A percentile compares a stretch with the other conserved stretches of the same genome.
Conservation (phyloP, 2,888 invertebrate genomes). For the Calliphora vomitoria region DNA sequence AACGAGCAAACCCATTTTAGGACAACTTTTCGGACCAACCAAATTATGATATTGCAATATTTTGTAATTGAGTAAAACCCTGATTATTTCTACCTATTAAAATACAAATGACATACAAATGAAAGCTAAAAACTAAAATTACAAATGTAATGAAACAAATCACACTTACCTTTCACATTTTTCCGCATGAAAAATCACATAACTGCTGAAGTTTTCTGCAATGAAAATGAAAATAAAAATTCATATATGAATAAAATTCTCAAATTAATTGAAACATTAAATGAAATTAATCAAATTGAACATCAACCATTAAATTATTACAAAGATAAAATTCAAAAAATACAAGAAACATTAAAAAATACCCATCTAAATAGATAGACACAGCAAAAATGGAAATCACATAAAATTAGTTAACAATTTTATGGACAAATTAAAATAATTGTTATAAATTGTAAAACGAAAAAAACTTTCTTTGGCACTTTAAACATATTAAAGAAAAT, state of each 20-base stretch:
- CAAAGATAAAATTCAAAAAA: conserved; percentile 14
- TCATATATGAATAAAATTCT: neutral
- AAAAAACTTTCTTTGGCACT: conserved; percentile 49
- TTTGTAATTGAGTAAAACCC: no score
- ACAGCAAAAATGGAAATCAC: conserved; percentile 8
- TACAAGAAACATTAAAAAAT: conserved; percentile 33
- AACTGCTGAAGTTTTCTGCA: conserved; percentile 19
- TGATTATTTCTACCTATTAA: no score
- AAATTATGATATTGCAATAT: no score
- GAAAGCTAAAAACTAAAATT: no score
- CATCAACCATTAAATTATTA: neutral
- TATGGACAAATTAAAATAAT: conserved; percentile 68
- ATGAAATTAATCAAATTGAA: conserved; percentile 56
- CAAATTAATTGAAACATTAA: conserved; percentile 57
- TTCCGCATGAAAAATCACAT: neutral
- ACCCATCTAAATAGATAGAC: conserved; percentile 47
- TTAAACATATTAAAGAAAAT: neutral
- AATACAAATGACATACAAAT: no score
- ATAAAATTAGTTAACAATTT: conserved; percentile 65
- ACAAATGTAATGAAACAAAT: neutral
- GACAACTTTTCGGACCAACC: no score
- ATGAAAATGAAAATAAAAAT: conserved; percentile 27
- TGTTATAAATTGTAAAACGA: conserved; percentile 43
- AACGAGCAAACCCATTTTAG: no score
- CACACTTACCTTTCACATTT: conserved; percentile 56